A percentile compares a stretch with the other conserved stretches of the same genome.
These are phyloP conservation scores for Montipora capitata DNA, from an alignment of 92 coral and sea anemone genomes.

Conservation along the genomic window DNA sequence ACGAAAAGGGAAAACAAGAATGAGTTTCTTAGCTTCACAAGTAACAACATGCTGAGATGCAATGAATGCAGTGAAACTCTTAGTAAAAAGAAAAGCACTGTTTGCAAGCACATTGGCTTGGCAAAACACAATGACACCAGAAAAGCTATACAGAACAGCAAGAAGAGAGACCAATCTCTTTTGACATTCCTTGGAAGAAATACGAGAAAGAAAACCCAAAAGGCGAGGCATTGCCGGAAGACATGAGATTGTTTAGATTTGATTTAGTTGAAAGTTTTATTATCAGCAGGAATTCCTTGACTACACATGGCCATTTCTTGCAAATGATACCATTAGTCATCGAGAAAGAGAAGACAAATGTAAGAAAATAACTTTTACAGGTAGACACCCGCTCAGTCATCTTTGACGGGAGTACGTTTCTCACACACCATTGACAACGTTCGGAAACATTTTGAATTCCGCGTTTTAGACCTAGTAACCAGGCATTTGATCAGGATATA, in stretches of 20 bases:
- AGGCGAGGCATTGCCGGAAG: constrained; percentile 18
- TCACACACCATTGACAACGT: too few relatives aligned
- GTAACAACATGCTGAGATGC: too few relatives aligned
- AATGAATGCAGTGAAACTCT: too few relatives aligned
- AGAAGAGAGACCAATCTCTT: neutral
- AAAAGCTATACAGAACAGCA: neutral
- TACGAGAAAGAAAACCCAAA: too few relatives aligned
- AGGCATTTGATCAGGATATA: too few relatives aligned
- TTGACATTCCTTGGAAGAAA: neutral
- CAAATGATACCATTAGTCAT: neutral
- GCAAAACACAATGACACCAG: constrained; percentile 4
- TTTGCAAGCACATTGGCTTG: constrained; percentile 27
- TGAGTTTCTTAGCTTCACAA: neutral
- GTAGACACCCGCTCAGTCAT: neutral
- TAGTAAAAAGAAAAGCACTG: neutral
- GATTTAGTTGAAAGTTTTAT: constrained; percentile 22
- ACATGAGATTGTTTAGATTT: constrained; percentile 38
- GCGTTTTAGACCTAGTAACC: too few relatives aligned
- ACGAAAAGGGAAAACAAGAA: neutral
- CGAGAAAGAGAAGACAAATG: constrained; percentile 22
- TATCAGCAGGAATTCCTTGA: constrained; percentile 21
- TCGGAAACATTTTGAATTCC: too few relatives aligned
- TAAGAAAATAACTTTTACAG: constrained; percentile 7
- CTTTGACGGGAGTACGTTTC: too few relatives aligned
- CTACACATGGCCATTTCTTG: neutral